Conservation (phyloP, 2,113 vertebrate species). For the Alethe diademata region DNA sequence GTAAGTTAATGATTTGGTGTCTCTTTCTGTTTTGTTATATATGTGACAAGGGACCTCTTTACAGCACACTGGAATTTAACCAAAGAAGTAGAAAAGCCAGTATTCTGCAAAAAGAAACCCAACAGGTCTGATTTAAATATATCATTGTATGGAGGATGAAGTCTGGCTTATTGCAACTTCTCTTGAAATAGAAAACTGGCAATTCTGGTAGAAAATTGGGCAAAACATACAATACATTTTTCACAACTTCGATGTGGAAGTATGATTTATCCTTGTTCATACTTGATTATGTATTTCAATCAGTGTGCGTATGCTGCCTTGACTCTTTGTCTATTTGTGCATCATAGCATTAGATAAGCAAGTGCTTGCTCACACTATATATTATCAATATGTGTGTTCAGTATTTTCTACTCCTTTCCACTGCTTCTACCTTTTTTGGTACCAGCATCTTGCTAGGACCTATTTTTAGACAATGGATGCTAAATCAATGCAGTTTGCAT, state of each 20-base stretch:
- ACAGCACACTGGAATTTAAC: not conserved
- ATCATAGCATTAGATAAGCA: not conserved
- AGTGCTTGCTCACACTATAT: not conserved
- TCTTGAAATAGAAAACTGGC: not conserved
- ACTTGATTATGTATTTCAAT: not conserved
- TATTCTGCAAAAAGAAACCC: not conserved
- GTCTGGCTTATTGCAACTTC: not conserved
- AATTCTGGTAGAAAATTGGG: not conserved
- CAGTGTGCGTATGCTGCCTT: not conserved
- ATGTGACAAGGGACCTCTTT: not conserved
- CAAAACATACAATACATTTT: not conserved
- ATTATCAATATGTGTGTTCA: not conserved
- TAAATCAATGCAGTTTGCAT: not conserved
- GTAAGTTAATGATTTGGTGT: not conserved
- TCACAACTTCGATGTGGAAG: not conserved
- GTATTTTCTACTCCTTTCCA: not conserved
- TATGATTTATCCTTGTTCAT: not conserved
- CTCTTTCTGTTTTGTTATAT: not conserved
- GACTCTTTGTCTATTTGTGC: not conserved
- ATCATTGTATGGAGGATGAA: not conserved
- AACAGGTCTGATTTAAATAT: not conserved
- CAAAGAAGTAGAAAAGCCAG: not conserved
- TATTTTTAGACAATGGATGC: not conserved
- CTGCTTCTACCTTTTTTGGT: not conserved
- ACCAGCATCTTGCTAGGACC: not conserved